Conservation (phyloP, 2,888 invertebrate genomes). For the Hypselothyrea guttata region DNA sequence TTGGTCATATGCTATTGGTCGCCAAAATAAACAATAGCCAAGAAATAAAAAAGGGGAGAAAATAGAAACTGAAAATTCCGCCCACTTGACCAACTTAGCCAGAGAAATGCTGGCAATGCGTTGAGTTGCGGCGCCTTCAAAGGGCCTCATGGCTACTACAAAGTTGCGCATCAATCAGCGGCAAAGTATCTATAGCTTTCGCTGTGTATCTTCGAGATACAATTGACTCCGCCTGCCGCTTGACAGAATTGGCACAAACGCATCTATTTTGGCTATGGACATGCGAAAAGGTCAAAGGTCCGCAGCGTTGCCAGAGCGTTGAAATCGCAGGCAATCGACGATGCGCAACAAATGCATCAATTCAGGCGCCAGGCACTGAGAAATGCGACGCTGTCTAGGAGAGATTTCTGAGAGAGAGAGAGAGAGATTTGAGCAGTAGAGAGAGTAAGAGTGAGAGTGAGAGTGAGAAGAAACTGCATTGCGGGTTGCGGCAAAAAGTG, state of each 20-base stretch:
- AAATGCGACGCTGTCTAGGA: constrained; percentile 45
- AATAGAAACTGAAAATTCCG: constrained; percentile 28
- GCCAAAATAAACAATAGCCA: constrained; percentile 60
- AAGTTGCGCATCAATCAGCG: constrained; percentile 71
- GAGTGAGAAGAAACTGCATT: background rate
- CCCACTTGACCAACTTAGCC: constrained; percentile 68
- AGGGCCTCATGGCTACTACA: constrained; percentile 46
- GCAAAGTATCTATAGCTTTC: constrained; percentile 20
- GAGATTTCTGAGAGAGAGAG: constrained; percentile 7
- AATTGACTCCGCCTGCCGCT: constrained; percentile 35
- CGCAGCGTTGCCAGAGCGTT: constrained; percentile 8
- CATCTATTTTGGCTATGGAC: constrained; percentile 58
- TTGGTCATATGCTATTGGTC: constrained; percentile 24
- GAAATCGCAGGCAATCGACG: no score
- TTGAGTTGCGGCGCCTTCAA: constrained; percentile 63
- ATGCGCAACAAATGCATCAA: constrained; percentile 30
- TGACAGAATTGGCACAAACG: constrained; percentile 73
- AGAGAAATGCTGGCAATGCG: constrained; percentile 50
- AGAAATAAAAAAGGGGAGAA: no score
- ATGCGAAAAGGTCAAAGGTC: constrained; percentile 66
- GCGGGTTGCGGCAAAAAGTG: constrained; percentile 46
- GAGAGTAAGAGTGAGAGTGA: background rate
- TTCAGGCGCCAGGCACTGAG: constrained; percentile 55
- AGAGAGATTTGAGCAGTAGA: no score
- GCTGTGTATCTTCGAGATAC: constrained; percentile 44